Evolutionary conservation across 2,888 invertebrate genomes (phyloP).

Genomic region (Mactromeris polynyma): DNA sequence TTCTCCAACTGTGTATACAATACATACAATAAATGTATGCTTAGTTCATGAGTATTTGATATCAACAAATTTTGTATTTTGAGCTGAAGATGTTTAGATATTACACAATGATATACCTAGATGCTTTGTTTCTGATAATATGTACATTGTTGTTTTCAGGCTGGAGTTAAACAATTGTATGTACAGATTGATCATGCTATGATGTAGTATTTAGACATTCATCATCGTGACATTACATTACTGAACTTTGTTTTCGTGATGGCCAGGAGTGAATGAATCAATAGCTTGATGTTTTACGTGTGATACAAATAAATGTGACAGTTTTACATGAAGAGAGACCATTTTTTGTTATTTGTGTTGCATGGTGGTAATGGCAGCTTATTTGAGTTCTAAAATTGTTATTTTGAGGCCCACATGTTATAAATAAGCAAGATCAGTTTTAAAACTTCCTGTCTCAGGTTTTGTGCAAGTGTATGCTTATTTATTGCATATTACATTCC

Average conservation of each 20-base stretch:
- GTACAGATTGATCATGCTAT: constrained; percentile 97
- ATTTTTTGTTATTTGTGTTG: not conserved
- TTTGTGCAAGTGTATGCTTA: too few species aligned
- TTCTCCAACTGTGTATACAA: too few species aligned
- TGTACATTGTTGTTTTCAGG: constrained; percentile 85
- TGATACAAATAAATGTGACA: not conserved
- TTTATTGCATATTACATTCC: too few species aligned
- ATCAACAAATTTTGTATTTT: too few species aligned
- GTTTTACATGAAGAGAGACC: not conserved
- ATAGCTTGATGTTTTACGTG: not conserved
- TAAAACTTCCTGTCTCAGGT: too few species aligned
- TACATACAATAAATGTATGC: too few species aligned
- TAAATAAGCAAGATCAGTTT: too few species aligned
- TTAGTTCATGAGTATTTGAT: too few species aligned
- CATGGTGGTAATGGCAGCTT: not conserved
- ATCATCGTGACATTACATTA: not conserved
- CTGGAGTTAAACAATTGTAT: constrained; percentile 96
- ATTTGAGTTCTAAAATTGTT: not conserved
- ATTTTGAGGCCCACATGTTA: not conserved
- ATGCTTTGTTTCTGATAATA: not conserved
- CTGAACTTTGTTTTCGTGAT: not conserved
- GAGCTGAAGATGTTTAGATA: too few species aligned
- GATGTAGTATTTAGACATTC: constrained; percentile 88
- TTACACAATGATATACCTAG: too few species aligned
- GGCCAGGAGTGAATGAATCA: not conserved